Evolutionary conservation across 2,113 vertebrate genomes (phyloP).

Genomic region (Hemiscyllium ocellatum): DNA sequence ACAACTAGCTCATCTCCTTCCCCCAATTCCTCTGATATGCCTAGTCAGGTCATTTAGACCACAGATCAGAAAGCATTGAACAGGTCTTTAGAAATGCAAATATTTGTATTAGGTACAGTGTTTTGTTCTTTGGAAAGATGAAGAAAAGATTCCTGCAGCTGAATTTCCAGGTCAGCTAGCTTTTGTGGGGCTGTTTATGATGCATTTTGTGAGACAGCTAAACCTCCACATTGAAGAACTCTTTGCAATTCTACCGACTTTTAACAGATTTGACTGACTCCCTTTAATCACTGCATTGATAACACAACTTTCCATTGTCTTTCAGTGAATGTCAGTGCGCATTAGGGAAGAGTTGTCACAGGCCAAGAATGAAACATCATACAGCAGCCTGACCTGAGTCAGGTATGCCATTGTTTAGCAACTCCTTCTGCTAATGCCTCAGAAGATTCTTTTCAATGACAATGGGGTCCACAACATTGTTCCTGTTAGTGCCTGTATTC

Average conservation of each 20-base stretch:
- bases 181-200: background rate
- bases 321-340: background rate
- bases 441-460: background rate
- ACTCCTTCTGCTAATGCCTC: background rate
- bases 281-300: background rate
- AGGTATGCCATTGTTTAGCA: background rate
- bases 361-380: conserved; percentile 2
- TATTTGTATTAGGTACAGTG: conserved; percentile 13
- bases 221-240: background rate
- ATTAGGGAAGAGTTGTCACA: background rate
- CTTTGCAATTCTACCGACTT: background rate
- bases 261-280: background rate
- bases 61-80: background rate
- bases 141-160: conserved; percentile 3
- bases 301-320: background rate
- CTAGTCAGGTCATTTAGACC: background rate
- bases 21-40: conserved; percentile 12
- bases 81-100: conserved; percentile 25
- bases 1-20: background rate
- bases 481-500: background rate
- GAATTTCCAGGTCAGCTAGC: background rate
- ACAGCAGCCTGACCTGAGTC: background rate
- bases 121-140: background rate
- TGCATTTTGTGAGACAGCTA: background rate
- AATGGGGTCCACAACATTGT: background rate